Conservation (phyloP, 2,888 invertebrate species). For the Ornithoptera alexandrae region DNA sequence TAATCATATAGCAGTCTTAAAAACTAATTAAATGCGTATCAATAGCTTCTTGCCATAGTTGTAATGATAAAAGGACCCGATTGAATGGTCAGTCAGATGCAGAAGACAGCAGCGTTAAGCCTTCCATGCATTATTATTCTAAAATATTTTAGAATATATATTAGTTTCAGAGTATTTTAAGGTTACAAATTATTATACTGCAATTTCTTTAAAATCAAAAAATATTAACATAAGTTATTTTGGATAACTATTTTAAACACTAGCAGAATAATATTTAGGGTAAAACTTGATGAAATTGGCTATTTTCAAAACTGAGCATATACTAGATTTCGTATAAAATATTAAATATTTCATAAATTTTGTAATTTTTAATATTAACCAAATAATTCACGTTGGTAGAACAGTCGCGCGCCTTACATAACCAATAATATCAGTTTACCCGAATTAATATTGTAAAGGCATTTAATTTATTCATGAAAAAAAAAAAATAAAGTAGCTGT, state of each 20-base stretch:
- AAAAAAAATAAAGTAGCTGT: constrained; percentile 1
- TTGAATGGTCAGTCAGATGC: constrained; percentile 12
- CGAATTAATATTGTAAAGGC: neutral
- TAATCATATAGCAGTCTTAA: constrained; percentile 10
- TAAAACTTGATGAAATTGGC: too few relatives aligned
- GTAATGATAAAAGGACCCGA: neutral
- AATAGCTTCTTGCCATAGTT: constrained; percentile 4
- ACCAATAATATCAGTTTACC: neutral
- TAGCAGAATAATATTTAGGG: too few relatives aligned
- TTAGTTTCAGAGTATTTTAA: constrained; percentile 15
- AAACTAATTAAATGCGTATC: constrained; percentile 16
- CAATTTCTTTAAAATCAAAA: neutral
- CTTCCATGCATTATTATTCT: constrained; percentile 25
- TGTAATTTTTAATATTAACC: too few relatives aligned
- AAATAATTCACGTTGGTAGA: too few relatives aligned
- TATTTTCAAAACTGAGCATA: too few relatives aligned
- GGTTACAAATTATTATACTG: neutral
- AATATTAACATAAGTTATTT: neutral
- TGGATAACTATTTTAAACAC: too few relatives aligned
- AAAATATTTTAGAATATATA: constrained; percentile 7
- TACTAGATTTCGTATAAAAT: too few relatives aligned
- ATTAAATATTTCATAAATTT: too few relatives aligned
- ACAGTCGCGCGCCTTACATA: neutral
- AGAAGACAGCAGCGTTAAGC: constrained; percentile 21
- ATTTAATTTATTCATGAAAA: neutral